Evolutionary conservation across 2,113 vertebrate genomes (phyloP), one percentile per base, ranked within the genome.

Genomic region (Pseudopipra pipra): DNA sequence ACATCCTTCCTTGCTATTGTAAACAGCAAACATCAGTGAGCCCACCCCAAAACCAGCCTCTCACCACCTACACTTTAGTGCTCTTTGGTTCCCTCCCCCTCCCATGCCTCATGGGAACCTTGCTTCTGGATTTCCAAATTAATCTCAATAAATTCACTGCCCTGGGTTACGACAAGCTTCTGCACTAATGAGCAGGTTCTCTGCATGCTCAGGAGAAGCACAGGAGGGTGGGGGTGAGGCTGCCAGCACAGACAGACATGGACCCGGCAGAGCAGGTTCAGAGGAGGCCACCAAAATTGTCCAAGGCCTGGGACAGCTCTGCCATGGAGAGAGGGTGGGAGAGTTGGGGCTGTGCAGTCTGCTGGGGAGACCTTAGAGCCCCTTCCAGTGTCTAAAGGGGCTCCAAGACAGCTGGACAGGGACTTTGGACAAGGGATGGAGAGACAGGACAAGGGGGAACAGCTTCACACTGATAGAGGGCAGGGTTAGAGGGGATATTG

Each of bases 181-280:
- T 54, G 63, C 39, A 54, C 33, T 67, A 31, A 78, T 61, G 30
- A 80, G 54, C 58, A 78, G 61, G 33, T 22, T 56, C 21, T 51
- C 44, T 19, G 17, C 4, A 6, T 6, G 25, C 33, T 68, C 63
- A 63, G 47, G n/a, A 76, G n/a, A 31, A 73, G 31, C 46, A n/a
- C 2, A 0, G 24, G 5, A 39, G 43, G 27, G 41, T 1, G 5
- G 33, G 1, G 7, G 22, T 24, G 44, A 75, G 12, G 33, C 61
- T 68, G 41, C 55, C 63, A 84, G 79, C 56, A 71, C 35, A 70
- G 25, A 35, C 46, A 70, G 30, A 31, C 55, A 62, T 4, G 0
- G 2, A 47, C 17, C 33, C 33, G 63, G 25, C 35, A 70, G 6
- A 55, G 47, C n/a, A 76, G 23, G 28, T 30, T 24, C 39, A 67